phyloP scores from a whole-genome alignment of 2,888 invertebrate genomes.

The Oscheius myriophilus region DNA sequence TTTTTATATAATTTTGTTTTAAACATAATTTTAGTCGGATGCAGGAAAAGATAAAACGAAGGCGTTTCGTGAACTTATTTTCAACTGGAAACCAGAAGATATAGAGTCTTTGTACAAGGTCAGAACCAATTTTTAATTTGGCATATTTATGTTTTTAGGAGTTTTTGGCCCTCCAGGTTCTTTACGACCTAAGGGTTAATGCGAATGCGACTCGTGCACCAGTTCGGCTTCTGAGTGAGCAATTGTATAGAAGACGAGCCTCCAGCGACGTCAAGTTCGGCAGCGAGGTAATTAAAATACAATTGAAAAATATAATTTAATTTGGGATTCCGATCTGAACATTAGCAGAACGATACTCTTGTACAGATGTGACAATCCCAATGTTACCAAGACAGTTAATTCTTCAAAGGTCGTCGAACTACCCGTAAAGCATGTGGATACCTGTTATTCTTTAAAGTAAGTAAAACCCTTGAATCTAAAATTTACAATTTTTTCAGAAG shows the following conservation, averaged over 20 bases:
- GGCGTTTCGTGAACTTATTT: constrained; percentile 43
- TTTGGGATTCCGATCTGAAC: constrained; percentile 6
- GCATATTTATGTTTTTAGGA: constrained; percentile 14
- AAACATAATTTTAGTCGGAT: constrained; percentile 28
- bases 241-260: not conserved
- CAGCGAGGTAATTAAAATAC: not conserved
- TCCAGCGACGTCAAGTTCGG: too few relatives aligned
- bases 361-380: constrained; percentile 14
- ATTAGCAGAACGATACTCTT: not conserved
- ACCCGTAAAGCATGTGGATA: not conserved
- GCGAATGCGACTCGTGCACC: constrained; percentile 20
- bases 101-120: constrained; percentile 33
- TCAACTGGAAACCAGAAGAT: constrained; percentile 44
- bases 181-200: constrained; percentile 10
- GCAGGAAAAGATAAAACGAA: constrained; percentile 29
- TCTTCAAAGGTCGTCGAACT: not conserved
- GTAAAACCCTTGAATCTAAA: too few relatives aligned
- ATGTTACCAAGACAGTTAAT: too few relatives aligned
- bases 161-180: constrained; percentile 17
- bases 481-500: constrained; percentile 1
- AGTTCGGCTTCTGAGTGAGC: constrained; percentile 17
- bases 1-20: not conserved
- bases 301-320: not conserved
- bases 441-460: not conserved
- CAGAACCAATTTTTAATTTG: not conserved